Evolutionary conservation across 2,888 invertebrate species (phyloP).

Genomic region (Nyleta sp.): DNA sequence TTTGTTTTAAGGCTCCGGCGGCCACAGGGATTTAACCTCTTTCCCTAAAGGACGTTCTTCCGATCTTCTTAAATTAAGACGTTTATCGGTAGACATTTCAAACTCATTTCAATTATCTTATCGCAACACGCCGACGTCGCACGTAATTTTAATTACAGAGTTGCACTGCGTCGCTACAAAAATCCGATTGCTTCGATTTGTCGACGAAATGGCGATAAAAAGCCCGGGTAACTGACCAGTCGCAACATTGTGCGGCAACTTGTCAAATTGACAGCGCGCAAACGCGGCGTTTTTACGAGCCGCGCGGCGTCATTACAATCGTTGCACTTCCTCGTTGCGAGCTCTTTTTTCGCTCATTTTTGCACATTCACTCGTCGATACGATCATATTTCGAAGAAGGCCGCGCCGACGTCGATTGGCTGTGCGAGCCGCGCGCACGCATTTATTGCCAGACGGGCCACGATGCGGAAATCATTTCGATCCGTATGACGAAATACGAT

Average conservation of each 20-base stretch:
- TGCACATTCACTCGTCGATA: constrained; percentile 38
- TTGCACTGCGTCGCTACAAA: background rate
- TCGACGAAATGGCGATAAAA: background rate
- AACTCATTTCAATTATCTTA: too few relatives aligned
- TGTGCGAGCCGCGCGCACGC: constrained; percentile 13
- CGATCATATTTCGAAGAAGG: constrained; percentile 30
- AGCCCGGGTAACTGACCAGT: background rate
- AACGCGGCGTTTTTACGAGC: constrained; percentile 28
- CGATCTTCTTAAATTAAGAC: too few relatives aligned
- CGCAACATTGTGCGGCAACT: constrained; percentile 17
- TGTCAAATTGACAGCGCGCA: constrained; percentile 18
- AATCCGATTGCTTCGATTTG: too few relatives aligned
- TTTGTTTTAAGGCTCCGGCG: too few relatives aligned
- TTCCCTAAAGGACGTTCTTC: too few relatives aligned
- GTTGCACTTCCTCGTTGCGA: constrained; percentile 36
- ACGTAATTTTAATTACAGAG: too few relatives aligned
- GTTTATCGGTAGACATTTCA: too few relatives aligned
- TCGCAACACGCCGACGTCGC: too few relatives aligned
- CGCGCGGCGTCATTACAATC: constrained; percentile 20
- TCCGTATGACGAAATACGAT: constrained; percentile 51
- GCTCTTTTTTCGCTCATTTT: constrained; percentile 31
- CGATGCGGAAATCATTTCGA: constrained; percentile 60
- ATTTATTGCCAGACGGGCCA: constrained; percentile 30
- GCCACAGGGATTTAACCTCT: too few relatives aligned
- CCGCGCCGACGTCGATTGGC: constrained; percentile 16